Evolutionary conservation across 2,113 vertebrate species (phyloP), one percentile per base, ranked within the genome.

Genomic region (Spea multiplicata): DNA sequence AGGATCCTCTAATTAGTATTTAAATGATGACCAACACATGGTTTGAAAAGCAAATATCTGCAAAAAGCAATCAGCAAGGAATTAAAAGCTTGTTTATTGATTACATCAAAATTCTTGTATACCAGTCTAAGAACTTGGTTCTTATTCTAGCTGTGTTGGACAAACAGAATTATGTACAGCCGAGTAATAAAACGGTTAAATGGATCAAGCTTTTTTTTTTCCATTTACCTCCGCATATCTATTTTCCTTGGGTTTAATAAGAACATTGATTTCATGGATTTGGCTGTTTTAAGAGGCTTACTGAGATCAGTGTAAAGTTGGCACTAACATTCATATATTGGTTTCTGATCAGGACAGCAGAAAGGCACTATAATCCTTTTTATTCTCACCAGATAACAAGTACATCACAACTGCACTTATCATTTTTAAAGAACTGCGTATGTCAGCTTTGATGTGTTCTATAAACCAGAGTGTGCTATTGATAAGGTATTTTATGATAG

Each of bases 1-100:
- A 71, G 76, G 59, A 68, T 73, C 64, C 72, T 67, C 64, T 80
- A 80, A 80, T 80, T 66, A 73, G 62, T 73, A 68, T 66, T 73
- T 73, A 66, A 73, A 66, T 67, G 72, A 66, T 80, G 64, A 80
- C 16, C 72, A 71, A 67, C 77, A 80, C 52, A 48, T 80, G 45
- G 46, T 50, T 73, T 73, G 64, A 53, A 71, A 71, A 66, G 50
- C 44, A 79, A 66, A 80, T 13, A 73, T 65, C 71, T 65, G 66
- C 30, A 67, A 73, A 47, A 57, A 49, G 71, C 77, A 73, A 55
- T 80, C 65, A 66, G 71, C 16, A 65, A 47, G 50, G 46, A 64
- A 67, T 77, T 49, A 45, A 72, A 73, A 73, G 62, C 50, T 17
- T 46, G 44, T 10, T 8, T 57, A 80, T 73, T 73, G 77, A 80